phyloP scores from a whole-genome alignment of 2,888 invertebrate genomes.

The Drosophila helvetica region DNA sequence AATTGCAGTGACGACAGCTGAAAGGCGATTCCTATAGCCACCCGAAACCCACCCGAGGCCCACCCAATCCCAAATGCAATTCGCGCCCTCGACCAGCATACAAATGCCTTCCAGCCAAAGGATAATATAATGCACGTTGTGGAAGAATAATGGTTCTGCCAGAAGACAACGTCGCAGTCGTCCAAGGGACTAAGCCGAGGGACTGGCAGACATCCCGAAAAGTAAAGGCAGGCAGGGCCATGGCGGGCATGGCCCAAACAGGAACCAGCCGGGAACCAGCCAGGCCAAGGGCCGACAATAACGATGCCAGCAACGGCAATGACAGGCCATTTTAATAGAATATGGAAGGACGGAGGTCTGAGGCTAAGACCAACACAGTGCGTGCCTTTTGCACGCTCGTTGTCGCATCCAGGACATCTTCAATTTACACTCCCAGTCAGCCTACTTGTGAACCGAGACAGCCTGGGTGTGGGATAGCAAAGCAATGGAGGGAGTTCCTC shows the following conservation, averaged over 20 bases:
- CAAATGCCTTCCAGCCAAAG: slow-evolving; percentile 73
- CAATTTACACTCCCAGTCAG: slow-evolving; percentile 40
- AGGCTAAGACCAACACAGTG: slow-evolving; percentile 8
- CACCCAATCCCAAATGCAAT: slow-evolving; percentile 70
- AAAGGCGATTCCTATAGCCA: slow-evolving; percentile 51
- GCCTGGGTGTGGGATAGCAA: too few relatives aligned
- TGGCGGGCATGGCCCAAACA: not conserved
- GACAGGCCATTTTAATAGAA: slow-evolving; percentile 82
- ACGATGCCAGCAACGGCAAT: slow-evolving; percentile 70
- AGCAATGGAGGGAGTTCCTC: too few relatives aligned
- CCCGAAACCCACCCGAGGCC: slow-evolving; percentile 18
- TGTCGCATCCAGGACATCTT: slow-evolving; percentile 27
- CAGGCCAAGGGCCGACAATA: slow-evolving; percentile 61
- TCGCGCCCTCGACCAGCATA: slow-evolving; percentile 73
- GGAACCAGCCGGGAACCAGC: slow-evolving; percentile 2
- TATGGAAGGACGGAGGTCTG: slow-evolving; percentile 36
- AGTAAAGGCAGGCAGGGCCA: not conserved
- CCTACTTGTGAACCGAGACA: slow-evolving; percentile 17
- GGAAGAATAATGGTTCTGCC: slow-evolving; percentile 75
- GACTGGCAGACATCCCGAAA: slow-evolving; percentile 60
- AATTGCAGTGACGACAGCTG: slow-evolving; percentile 82
- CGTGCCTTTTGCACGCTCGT: slow-evolving; percentile 29
- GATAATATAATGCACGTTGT: slow-evolving; percentile 77
- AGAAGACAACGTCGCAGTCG: slow-evolving; percentile 70
- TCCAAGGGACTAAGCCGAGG: slow-evolving; percentile 61